A percentile compares a stretch with the other conserved stretches of the same genome.
phyloP scores from a whole-genome alignment of 2,797 vertebrate genomes.

The Hippopotamyrus pictus region DNA sequence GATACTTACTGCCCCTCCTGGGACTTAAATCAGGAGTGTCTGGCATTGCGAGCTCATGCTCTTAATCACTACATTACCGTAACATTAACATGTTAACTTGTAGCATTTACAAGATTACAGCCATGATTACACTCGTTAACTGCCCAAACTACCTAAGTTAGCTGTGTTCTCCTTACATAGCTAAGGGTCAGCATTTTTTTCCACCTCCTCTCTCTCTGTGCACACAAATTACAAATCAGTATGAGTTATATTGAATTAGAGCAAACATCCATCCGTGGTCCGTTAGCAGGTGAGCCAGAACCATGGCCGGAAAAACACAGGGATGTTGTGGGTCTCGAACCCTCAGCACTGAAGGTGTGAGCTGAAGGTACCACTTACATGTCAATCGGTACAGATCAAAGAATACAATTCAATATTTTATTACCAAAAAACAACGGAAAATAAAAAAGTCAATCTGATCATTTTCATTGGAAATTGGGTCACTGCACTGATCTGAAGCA shows the following conservation, averaged over 20 bases:
- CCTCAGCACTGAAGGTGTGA: background rate
- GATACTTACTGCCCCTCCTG: background rate
- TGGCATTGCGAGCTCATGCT: background rate
- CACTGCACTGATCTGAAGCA: background rate
- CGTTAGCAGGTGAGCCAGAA: background rate
- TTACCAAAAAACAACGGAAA: background rate
- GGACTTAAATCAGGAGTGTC: background rate
- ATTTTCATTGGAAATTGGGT: background rate
- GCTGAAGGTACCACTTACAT: background rate
- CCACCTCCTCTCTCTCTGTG: background rate
- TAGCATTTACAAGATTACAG: background rate
- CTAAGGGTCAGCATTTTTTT: background rate
- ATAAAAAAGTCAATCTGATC: background rate
- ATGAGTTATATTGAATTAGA: background rate
- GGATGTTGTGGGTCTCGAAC: background rate
- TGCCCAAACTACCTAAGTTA: background rate
- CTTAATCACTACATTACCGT: background rate
- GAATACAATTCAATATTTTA: background rate
- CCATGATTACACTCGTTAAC: background rate
- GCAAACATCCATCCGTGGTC: background rate
- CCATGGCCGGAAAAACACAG: background rate
- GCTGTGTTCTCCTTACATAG: background rate
- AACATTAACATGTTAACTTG: background rate
- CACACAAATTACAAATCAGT: background rate
- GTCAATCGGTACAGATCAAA: background rate